Percentiles rank a stretch among this genome's conserved stretches.
These are phyloP conservation scores for Kuschelorhynchus macadamiae DNA, from an alignment of 2,888 invertebrate genomes.

Conservation along the genomic window DNA sequence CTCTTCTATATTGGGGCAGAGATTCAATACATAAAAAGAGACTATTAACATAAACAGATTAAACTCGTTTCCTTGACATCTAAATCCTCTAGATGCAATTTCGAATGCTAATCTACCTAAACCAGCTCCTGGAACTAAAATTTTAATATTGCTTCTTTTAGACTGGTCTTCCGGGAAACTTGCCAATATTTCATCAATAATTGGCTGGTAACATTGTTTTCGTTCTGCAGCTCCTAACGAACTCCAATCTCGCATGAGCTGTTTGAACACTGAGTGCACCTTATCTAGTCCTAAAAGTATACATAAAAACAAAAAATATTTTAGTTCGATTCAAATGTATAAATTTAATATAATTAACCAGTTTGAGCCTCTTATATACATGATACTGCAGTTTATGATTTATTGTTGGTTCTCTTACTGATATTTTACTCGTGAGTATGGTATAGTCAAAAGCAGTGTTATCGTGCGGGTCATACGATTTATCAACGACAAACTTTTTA, in stretches of 20 bases:
- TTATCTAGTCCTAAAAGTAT: constrained; percentile 75
- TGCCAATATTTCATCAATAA: constrained; percentile 85
- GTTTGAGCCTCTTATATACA: too few species aligned
- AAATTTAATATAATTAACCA: too few species aligned
- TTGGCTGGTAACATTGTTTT: constrained; percentile 89
- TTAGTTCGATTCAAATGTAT: too few species aligned
- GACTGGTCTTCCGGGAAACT: constrained; percentile 79
- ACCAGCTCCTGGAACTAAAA: constrained; percentile 97
- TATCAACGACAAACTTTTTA: too few species aligned
- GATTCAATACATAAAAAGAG: constrained; percentile 95
- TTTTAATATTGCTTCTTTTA: constrained; percentile 74
- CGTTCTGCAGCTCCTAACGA: constrained; percentile 86
- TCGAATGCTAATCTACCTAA: constrained; percentile 95
- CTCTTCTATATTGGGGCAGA: constrained; percentile 80
- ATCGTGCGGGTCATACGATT: too few species aligned
- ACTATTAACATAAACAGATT: constrained; percentile 97
- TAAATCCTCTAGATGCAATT: constrained; percentile 89
- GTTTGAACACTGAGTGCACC: constrained; percentile 94
- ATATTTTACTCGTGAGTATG: too few species aligned
- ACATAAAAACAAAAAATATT: too few species aligned
- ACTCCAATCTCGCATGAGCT: constrained; percentile 98
- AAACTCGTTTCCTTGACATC: constrained; percentile 98
- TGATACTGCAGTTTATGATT: too few species aligned
- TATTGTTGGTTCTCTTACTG: too few species aligned
- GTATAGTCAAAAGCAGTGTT: too few species aligned